Evolutionary conservation across 2,888 invertebrate genomes (phyloP).

Genomic region (Sphinx pinastri): DNA sequence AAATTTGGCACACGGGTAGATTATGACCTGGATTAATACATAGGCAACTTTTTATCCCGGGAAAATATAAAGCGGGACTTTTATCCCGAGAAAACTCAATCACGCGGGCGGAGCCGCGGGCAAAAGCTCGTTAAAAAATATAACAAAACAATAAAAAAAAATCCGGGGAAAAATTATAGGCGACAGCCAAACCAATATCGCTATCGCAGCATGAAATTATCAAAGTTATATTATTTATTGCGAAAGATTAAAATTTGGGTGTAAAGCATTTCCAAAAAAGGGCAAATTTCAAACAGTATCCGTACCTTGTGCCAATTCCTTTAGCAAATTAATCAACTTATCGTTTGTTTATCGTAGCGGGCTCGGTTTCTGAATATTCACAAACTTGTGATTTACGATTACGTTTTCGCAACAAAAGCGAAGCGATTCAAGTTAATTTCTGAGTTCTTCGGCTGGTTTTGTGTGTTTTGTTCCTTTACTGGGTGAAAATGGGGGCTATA

Average conservation of each 20-base stretch:
- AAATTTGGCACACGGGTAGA: no score
- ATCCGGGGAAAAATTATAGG: not conserved
- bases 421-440: slow-evolving; percentile 44
- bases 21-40: no score
- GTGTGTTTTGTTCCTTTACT: slow-evolving; percentile 44
- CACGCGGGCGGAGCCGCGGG: no score
- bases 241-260: slow-evolving; percentile 9
- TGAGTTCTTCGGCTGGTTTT: slow-evolving; percentile 44
- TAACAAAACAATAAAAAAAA: not conserved
- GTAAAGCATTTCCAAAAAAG: slow-evolving; percentile 7
- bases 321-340: slow-evolving; percentile 51
- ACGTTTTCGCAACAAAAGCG: slow-evolving; percentile 42
- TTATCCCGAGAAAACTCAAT: no score
- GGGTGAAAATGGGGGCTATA: slow-evolving; percentile 26
- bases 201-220: not conserved
- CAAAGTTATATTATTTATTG: slow-evolving; percentile 17
- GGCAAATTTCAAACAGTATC: not conserved
- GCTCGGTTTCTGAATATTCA: slow-evolving; percentile 45
- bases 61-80: no score
- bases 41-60: no score
- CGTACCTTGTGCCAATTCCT: slow-evolving; percentile 17
- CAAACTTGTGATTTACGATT: slow-evolving; percentile 54
- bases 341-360: slow-evolving; percentile 50
- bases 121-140: no score
- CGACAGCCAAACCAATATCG: not conserved